Evolutionary conservation across 2,113 vertebrate genomes (phyloP).

Genomic region (Cottus gobio): DNA sequence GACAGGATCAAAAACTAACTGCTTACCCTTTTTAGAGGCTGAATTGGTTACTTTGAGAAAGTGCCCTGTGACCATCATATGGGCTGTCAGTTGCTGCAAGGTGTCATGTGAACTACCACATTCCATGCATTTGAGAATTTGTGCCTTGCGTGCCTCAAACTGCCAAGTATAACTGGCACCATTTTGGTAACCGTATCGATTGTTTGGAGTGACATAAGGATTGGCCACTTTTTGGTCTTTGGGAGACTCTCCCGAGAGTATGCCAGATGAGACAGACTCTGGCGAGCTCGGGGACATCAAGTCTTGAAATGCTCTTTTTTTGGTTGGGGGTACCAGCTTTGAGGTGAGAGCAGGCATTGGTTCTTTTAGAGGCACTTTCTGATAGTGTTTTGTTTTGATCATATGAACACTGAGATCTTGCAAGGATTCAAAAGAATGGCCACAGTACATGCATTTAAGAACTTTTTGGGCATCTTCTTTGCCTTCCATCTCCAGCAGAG

Average conservation of each 20-base stretch:
- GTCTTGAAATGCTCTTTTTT: constrained; percentile 95
- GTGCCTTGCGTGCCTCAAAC: constrained; percentile 98
- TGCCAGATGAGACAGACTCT: constrained; percentile 87
- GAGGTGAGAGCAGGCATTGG: constrained; percentile 95
- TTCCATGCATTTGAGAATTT: constrained; percentile 99
- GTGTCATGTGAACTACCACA: constrained; percentile 99
- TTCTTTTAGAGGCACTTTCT: constrained; percentile 99
- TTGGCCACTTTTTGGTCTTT: constrained; percentile 95
- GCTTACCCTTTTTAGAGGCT: constrained; percentile 98
- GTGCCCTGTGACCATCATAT: constrained; percentile 99
- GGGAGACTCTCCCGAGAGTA: constrained; percentile 85
- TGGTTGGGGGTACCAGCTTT: constrained; percentile 95
- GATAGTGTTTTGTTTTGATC: constrained; percentile 99
- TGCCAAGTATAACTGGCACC: constrained; percentile 99
- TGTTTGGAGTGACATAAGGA: constrained; percentile 98
- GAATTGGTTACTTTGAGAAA: constrained; percentile 98
- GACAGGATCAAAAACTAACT: constrained; percentile 93
- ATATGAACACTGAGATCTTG: constrained; percentile 99
- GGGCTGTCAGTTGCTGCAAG: constrained; percentile 97
- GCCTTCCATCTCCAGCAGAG: constrained; percentile 99
- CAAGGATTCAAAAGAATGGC: constrained; percentile 97
- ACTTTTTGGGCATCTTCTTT: constrained; percentile 99
- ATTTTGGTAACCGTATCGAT: constrained; percentile 99
- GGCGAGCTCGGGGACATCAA: constrained; percentile 93
- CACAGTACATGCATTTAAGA: constrained; percentile 99